Conservation (phyloP, 2,888 invertebrate species). For the Xestobium rufovillosum region DNA sequence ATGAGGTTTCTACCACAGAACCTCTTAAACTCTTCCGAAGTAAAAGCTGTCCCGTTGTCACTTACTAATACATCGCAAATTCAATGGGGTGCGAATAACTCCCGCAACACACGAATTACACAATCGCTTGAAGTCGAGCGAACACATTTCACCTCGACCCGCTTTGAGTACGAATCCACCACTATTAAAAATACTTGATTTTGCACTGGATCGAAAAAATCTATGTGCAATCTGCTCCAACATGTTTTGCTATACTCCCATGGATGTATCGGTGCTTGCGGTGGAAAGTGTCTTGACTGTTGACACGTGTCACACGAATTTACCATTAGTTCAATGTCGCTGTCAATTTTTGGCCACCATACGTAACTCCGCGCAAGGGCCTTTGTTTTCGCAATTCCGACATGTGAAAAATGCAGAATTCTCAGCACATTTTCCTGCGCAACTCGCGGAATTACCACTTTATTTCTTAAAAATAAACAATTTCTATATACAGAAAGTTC, state of each 20-base stretch:
- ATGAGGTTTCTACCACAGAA: conserved; percentile 7
- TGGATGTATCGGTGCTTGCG: conserved; percentile 13
- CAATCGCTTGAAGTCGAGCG: conserved; percentile 12
- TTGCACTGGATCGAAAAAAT: conserved; percentile 23
- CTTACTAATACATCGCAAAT: conserved; percentile 14
- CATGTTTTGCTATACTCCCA: conserved; percentile 21
- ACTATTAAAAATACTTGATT: conserved; percentile 7
- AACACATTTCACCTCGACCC: conserved; percentile 19
- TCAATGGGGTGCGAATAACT: conserved; percentile 14
- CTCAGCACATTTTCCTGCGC: conserved; percentile 8
- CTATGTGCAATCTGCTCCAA: conserved; percentile 26
- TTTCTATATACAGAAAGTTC: conserved; percentile 9
- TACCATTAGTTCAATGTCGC: conserved; percentile 19
- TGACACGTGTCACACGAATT: conserved; percentile 14
- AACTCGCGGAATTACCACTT: conserved; percentile 7
- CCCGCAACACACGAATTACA: conserved; percentile 13
- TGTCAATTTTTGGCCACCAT: conserved; percentile 22
- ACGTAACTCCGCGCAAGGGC: conserved; percentile 15
- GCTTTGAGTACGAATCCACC: no score
- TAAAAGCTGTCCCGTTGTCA: conserved; percentile 19
- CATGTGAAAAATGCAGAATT: conserved; percentile 16
- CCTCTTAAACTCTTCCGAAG: conserved; percentile 13
- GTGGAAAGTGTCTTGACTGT: conserved; percentile 5
- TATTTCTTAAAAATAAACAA: conserved; percentile 7
- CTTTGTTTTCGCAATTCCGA: conserved; percentile 25